A percentile compares a stretch with the other conserved stretches of the same genome.
Evolutionary conservation across 2,888 invertebrate genomes (phyloP).

Genomic region (Eupithecia centaureata): DNA sequence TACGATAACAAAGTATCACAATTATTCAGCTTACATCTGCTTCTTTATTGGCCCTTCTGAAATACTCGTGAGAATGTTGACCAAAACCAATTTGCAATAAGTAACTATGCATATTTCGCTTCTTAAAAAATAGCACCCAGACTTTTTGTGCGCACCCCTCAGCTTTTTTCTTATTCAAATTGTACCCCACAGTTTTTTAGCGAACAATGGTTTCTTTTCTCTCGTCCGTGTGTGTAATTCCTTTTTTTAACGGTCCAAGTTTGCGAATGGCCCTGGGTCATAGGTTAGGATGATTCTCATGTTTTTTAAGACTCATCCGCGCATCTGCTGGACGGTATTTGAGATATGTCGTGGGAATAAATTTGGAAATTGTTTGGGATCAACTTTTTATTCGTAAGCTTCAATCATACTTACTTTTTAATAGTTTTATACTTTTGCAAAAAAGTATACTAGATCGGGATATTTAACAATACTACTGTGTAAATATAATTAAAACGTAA

Average conservation of each 20-base stretch:
- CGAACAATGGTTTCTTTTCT: slow-evolving; percentile 77
- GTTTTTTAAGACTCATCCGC: slow-evolving; percentile 69
- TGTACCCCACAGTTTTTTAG: slow-evolving; percentile 69
- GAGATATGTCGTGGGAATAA: slow-evolving; percentile 29
- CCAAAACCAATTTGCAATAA: slow-evolving; percentile 71
- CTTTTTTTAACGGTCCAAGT: slow-evolving; percentile 74
- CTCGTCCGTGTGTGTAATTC: slow-evolving; percentile 57
- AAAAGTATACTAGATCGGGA: too few relatives aligned
- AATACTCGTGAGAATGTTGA: slow-evolving; percentile 73
- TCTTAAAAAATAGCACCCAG: slow-evolving; percentile 72
- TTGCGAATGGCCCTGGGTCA: slow-evolving; percentile 75
- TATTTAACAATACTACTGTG: too few relatives aligned
- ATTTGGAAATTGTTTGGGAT: background rate
- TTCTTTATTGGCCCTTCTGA: slow-evolving; percentile 17
- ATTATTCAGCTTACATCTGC: slow-evolving; percentile 20
- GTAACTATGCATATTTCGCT: slow-evolving; percentile 68
- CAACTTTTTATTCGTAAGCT: background rate
- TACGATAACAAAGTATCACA: slow-evolving; percentile 3
- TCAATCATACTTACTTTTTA: background rate
- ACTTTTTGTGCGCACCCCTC: slow-evolving; percentile 75
- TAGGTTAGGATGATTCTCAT: slow-evolving; percentile 80
- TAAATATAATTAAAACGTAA: too few relatives aligned
- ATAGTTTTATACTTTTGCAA: background rate
- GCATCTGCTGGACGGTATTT: slow-evolving; percentile 69
- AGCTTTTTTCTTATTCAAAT: slow-evolving; percentile 78